Conservation (phyloP, 2,888 invertebrate species). For the Lepetodrilus schrolli region DNA sequence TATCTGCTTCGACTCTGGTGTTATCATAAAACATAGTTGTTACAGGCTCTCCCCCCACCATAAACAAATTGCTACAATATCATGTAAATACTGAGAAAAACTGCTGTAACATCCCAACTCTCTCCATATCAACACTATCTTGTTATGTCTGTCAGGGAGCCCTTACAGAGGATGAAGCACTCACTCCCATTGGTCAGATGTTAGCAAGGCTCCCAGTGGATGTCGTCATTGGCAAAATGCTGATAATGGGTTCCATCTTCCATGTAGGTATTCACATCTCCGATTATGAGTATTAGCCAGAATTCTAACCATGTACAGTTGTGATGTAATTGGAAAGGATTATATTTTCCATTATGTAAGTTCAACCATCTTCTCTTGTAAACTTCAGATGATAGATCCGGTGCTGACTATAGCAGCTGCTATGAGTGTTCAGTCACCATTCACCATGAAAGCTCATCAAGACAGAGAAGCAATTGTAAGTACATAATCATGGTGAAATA, state of each 20-base stretch:
- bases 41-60: too few species aligned
- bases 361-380: neutral
- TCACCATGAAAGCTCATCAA: constrained; percentile 90
- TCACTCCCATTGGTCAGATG: constrained; percentile 88
- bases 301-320: too few species aligned
- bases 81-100: too few species aligned
- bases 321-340: too few species aligned
- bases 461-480: constrained; percentile 83
- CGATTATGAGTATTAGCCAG: neutral
- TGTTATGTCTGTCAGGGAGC: too few species aligned
- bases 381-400: constrained; percentile 82
- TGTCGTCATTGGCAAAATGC: constrained; percentile 94
- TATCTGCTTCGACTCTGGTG: too few species aligned
- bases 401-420: constrained; percentile 92
- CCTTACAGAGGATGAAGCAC: constrained; percentile 81
- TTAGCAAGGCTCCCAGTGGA: constrained; percentile 94
- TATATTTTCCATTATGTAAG: too few species aligned
- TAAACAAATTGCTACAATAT: too few species aligned
- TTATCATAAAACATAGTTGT: too few species aligned
- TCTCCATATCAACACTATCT: too few species aligned
- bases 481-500: too few species aligned
- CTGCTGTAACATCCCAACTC: too few species aligned
- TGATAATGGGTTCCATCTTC: constrained; percentile 92
- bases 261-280: constrained; percentile 77
- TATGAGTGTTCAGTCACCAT: constrained; percentile 93